A percentile compares a stretch with the other conserved stretches of the same genome.
phyloP scores from a whole-genome alignment of 1,140 invertebrate species.

The Drosophila sucinea region DNA sequence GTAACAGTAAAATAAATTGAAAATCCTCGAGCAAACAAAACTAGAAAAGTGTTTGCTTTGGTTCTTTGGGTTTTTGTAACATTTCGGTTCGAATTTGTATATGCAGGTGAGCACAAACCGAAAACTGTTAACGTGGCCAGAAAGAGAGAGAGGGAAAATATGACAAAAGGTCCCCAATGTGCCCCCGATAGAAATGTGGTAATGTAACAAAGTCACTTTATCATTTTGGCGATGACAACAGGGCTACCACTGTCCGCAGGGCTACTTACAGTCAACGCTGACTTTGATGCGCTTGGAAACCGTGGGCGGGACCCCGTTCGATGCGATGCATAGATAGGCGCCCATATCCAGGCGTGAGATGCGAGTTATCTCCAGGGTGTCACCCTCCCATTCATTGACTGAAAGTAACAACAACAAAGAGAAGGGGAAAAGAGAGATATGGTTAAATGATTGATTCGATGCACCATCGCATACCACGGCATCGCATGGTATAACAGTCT shows the following conservation, averaged over 20 bases:
- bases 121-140: conserved; percentile 33
- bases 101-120: conserved; percentile 18
- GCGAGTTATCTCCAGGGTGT: conserved; percentile 91
- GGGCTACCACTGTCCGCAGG: neutral
- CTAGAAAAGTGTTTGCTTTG: conserved; percentile 33
- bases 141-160: neutral
- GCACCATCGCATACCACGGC: neutral
- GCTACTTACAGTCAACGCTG: conserved; percentile 95
- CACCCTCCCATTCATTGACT: conserved; percentile 93
- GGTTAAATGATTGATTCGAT: conserved; percentile 73
- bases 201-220: conserved; percentile 30
- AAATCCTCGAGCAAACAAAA: conserved; percentile 33
- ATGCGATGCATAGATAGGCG: conserved; percentile 92
- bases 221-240: conserved; percentile 30
- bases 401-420: conserved; percentile 50
- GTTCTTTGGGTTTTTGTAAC: conserved; percentile 38
- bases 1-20: conserved; percentile 61
- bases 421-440: conserved; percentile 10
- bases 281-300: conserved; percentile 96
- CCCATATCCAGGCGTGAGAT: conserved; percentile 96
- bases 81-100: neutral
- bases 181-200: neutral
- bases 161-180: conserved; percentile 15
- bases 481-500: neutral
- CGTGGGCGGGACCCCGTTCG: conserved; percentile 89